Evolutionary conservation across 2,113 vertebrate genomes (phyloP).

Genomic region (Daubentonia madagascariensis): DNA sequence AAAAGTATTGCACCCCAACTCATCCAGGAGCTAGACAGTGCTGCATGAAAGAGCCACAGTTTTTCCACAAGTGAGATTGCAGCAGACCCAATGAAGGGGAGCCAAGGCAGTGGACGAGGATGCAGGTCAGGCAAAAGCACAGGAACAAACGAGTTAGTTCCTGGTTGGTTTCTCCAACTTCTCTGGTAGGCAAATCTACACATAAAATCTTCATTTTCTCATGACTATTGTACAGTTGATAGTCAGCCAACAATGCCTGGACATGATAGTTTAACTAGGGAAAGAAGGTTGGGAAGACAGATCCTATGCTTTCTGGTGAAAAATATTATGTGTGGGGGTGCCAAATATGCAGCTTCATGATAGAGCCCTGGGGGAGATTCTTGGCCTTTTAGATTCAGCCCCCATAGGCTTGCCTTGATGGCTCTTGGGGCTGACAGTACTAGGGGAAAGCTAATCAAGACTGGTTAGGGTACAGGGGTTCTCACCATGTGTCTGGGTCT

Average conservation of each 20-base stretch:
- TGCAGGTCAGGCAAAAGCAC: background rate
- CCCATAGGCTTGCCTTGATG: background rate
- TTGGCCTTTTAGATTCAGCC: background rate
- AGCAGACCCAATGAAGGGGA: background rate
- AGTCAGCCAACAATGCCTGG: background rate
- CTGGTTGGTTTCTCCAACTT: background rate
- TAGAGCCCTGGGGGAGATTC: background rate
- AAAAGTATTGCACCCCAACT: conserved; percentile 1
- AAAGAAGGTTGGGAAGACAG: background rate
- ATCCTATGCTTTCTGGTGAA: conserved; percentile 34
- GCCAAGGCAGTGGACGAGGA: background rate
- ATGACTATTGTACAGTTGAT: background rate
- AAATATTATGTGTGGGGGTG: background rate
- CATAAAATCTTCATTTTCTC: background rate
- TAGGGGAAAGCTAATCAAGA: conserved; percentile 3
- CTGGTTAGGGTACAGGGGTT: background rate
- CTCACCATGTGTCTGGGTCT: background rate
- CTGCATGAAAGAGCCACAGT: background rate
- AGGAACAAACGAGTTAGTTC: background rate
- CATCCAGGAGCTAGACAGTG: background rate
- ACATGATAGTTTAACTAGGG: background rate
- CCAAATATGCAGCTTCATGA: background rate
- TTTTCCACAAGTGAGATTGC: background rate
- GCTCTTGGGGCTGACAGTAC: background rate
- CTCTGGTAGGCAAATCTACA: background rate